phyloP scores from a whole-genome alignment of 2,888 invertebrate species.

The Hipparchia sbordonii region DNA sequence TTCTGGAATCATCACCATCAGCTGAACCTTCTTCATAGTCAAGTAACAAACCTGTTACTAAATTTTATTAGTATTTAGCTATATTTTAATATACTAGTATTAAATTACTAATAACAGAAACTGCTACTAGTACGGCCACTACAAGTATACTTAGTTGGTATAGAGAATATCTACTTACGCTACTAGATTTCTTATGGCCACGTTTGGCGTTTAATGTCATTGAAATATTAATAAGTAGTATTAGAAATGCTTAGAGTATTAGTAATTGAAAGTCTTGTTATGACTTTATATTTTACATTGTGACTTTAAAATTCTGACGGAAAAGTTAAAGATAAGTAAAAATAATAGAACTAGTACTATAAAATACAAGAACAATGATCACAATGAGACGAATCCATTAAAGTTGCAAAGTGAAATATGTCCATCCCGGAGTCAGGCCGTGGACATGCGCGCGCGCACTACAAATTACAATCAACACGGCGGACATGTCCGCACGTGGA shows the following conservation, averaged over 20 bases:
- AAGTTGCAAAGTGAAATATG: slow-evolving; percentile 30
- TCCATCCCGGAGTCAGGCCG: slow-evolving; percentile 58
- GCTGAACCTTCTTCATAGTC: neutral
- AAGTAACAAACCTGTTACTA: neutral
- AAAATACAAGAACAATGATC: slow-evolving; percentile 17
- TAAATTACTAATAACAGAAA: neutral
- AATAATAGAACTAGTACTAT: no score
- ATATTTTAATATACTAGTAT: neutral
- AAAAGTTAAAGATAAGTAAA: neutral
- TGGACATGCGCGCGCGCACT: slow-evolving; percentile 71
- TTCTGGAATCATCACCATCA: neutral
- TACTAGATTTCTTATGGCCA: no score
- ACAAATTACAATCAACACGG: slow-evolving; percentile 82
- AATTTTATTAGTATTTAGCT: neutral
- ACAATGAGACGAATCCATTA: slow-evolving; percentile 18
- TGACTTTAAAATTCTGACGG: no score
- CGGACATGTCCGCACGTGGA: slow-evolving; percentile 77
- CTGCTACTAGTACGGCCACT: no score
- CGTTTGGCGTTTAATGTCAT: no score
- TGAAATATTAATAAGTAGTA: no score
- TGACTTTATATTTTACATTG: neutral
- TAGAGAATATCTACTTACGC: no score
- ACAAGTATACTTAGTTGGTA: no score
- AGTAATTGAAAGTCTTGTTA: no score
- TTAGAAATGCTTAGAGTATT: no score